A percentile compares a stretch with the other conserved stretches of the same genome.
Conservation (phyloP, 2,888 invertebrate species). For the Lycia hirtaria region DNA sequence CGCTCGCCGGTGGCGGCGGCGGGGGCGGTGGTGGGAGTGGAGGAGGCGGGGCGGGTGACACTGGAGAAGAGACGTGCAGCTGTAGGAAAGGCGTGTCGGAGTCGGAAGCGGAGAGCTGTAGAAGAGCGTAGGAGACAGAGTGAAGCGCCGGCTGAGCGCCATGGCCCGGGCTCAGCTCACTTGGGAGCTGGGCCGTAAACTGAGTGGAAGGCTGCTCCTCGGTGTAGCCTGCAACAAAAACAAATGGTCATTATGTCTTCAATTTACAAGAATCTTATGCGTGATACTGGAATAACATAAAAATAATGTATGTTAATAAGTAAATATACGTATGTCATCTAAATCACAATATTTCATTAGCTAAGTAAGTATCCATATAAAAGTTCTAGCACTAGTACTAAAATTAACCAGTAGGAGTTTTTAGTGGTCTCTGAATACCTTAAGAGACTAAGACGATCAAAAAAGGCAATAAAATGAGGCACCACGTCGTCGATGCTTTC, state of each 20-base stretch:
- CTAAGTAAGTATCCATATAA: too few species aligned
- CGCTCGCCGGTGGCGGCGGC: slow-evolving; percentile 80
- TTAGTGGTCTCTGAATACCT: too few species aligned
- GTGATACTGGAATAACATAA: too few species aligned
- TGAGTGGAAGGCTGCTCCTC: slow-evolving; percentile 91
- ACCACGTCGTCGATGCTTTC: slow-evolving; percentile 4
- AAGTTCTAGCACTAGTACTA: too few species aligned
- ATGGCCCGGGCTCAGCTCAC: slow-evolving; percentile 87
- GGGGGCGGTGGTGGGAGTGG: slow-evolving; percentile 8
- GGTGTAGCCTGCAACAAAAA: slow-evolving; percentile 87
- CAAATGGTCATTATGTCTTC: too few species aligned
- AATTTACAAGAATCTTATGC: too few species aligned
- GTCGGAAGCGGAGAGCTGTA: slow-evolving; percentile 76
- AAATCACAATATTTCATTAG: too few species aligned
- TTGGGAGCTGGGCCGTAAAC: slow-evolving; percentile 91
- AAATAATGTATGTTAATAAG: too few species aligned
- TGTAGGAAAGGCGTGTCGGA: slow-evolving; percentile 74
- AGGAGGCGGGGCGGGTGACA: slow-evolving; percentile 60
- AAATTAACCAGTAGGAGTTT: too few species aligned
- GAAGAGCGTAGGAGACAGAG: slow-evolving; percentile 80
- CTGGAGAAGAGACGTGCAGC: slow-evolving; percentile 80
- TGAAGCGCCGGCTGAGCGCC: slow-evolving; percentile 71
- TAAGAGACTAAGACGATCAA: too few species aligned
- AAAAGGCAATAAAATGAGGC: too few species aligned
- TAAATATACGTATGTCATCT: too few species aligned